Percentiles rank a stretch among this genome's conserved stretches.
These are phyloP conservation scores for Lepidurus arcticus DNA, from an alignment of 1,140 invertebrate genomes.

Conservation along the genomic window DNA sequence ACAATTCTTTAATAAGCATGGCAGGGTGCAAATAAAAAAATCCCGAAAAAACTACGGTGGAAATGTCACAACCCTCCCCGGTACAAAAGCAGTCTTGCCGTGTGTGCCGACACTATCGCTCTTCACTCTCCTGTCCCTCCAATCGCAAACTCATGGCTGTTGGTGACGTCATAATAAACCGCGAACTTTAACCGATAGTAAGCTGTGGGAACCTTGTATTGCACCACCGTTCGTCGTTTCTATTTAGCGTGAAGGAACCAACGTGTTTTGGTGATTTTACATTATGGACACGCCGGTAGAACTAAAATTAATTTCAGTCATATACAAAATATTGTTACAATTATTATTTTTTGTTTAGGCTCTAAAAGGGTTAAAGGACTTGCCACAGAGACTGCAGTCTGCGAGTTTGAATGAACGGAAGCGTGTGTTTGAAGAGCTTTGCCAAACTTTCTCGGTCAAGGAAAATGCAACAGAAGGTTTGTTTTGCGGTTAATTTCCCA, in stretches of 20 bases:
- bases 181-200: background rate
- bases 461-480: slow-evolving; percentile 48
- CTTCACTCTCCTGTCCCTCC: background rate
- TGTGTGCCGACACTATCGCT: slow-evolving; percentile 13
- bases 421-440: slow-evolving; percentile 62
- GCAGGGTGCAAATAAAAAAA: background rate
- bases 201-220: background rate
- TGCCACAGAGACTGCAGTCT: slow-evolving; percentile 69
- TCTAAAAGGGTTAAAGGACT: slow-evolving; percentile 67
- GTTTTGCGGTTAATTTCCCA: background rate
- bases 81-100: slow-evolving; percentile 10
- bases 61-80: slow-evolving; percentile 14
- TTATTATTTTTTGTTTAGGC: slow-evolving; percentile 50
- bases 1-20: slow-evolving; percentile 52
- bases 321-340: background rate
- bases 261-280: slow-evolving; percentile 3
- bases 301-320: background rate
- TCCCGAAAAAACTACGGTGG: background rate
- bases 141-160: background rate
- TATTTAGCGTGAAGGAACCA: background rate
- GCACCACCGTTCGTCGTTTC: background rate
- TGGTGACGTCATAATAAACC: background rate
- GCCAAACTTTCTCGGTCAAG: slow-evolving; percentile 63
- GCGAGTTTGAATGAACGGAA: slow-evolving; percentile 67
- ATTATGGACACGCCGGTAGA: background rate